Percentiles rank a stretch among this genome's conserved stretches.
These are phyloP conservation scores for Aegotheles bennettii DNA, from an alignment of 2,113 vertebrate genomes.

Conservation along the genomic window DNA sequence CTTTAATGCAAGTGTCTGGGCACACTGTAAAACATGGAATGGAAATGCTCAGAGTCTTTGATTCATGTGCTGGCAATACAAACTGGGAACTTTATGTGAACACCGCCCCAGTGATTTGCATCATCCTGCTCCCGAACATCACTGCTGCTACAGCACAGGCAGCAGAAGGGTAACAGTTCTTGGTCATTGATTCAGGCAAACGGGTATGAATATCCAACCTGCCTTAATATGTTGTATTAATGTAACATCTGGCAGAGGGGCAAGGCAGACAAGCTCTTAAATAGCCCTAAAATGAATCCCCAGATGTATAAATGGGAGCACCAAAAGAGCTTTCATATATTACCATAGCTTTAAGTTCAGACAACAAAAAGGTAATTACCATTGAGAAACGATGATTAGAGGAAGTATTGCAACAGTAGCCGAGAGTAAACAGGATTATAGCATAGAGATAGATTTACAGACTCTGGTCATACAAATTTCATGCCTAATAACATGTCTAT, in stretches of 20 bases:
- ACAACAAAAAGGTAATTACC: background rate
- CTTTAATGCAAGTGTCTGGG: background rate
- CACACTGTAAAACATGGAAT: background rate
- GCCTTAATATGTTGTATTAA: background rate
- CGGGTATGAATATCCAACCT: background rate
- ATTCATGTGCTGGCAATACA: rapidly evolving
- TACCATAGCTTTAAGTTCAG: background rate
- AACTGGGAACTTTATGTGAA: background rate
- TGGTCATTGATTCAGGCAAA: background rate
- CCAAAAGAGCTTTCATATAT: background rate
- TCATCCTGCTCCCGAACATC: rapidly evolving
- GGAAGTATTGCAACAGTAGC: background rate
- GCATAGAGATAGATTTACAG: background rate
- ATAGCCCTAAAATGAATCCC: background rate
- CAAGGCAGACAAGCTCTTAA: background rate
- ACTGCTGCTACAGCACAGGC: background rate
- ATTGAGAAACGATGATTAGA: background rate
- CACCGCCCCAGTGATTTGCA: background rate
- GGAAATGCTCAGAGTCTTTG: background rate
- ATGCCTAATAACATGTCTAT: background rate
- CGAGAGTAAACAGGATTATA: background rate
- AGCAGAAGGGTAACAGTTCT: background rate
- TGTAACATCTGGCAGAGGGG: background rate
- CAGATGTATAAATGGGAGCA: background rate
- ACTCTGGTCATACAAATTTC: background rate